Base-by-base conservation (phyloP, 1,140 invertebrate genomes). In the Rhynchophorus ferrugineus region DNA sequence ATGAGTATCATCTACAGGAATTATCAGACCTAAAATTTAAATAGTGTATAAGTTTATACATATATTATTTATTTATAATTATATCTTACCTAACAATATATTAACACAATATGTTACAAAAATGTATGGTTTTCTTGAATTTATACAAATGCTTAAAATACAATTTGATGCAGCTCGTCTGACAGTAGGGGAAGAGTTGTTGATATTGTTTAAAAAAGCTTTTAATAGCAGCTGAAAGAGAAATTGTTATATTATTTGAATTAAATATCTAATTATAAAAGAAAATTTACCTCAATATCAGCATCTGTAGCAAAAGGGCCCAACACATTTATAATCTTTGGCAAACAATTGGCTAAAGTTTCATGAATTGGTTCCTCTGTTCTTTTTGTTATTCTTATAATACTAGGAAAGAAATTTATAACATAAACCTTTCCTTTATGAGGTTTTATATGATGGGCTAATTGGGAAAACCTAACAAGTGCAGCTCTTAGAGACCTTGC, bases 371-470 rank as follows among this genome's bases (percentile, higher is more conserved):
- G 68, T 69, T 89, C 87, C 66, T 90, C 87, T 21, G 73, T 75
- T 44, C 87, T 68, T 57, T 78, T 71, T 13, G 79, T 75, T 49
- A 89, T 84, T 56, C 75, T 74, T 1, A 77, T 72, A 51, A 90
- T 71, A 57, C 80, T 84, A 2, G 85, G 84, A 54, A 88, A 72
- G 24, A 89, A 64, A 70, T 87, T 87, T 18, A 79, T 75, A 20
- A 87, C 77, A 65, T 87, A 90, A 14, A 81, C 78, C 68, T 86
- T 84, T 60, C 84, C 83, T 71, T 89, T 89, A 34, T 81, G 77
- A 5, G 85, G 84, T 49, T 82, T 77, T 58, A 82, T 80, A 62
- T 73, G 71, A 55, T 80, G 75, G 59, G 78, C 83, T 35, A 90
- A 71, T 54, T 85, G 73, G n/a, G 83, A 79, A 76, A 91, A 90